Percentiles rank a stretch among this genome's conserved stretches.
Conservation (phyloP, 2,797 vertebrate genomes). For the Xiphophorus birchmanni region DNA sequence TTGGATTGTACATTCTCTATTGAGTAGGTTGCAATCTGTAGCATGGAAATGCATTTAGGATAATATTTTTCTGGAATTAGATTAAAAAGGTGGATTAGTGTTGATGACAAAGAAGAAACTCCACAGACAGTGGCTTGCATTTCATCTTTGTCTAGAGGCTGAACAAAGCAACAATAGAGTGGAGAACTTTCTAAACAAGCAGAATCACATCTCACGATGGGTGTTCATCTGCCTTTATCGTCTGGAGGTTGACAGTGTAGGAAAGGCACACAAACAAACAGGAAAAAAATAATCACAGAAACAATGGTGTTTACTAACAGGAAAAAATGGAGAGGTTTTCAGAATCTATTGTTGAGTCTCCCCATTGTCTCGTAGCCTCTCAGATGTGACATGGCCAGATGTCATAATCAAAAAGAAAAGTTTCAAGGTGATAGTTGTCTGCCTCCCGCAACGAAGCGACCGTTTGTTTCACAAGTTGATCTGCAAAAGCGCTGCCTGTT, state of each 20-base stretch:
- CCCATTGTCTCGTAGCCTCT: neutral
- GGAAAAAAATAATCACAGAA: neutral
- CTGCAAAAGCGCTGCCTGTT: neutral
- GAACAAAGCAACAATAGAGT: neutral
- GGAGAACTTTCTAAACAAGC: neutral
- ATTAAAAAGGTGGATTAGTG: neutral
- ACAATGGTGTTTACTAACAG: neutral
- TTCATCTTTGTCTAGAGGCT: neutral
- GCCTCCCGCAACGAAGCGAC: neutral
- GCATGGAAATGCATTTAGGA: neutral
- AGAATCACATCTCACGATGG: constrained; percentile 1
- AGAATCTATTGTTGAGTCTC: neutral
- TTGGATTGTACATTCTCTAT: neutral
- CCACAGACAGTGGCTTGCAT: neutral
- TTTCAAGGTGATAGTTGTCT: neutral
- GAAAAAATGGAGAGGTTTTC: neutral
- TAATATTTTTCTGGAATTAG: neutral
- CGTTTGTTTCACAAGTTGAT: neutral
- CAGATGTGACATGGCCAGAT: neutral
- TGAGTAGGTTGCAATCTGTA: neutral
- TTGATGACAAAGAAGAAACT: neutral
- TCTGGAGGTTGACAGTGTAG: neutral
- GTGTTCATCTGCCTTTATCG: neutral
- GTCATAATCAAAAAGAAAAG: neutral
- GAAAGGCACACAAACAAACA: neutral